Evolutionary conservation across 2,113 vertebrate species (phyloP).

Genomic region (Misgurnus mizolepis): DNA sequence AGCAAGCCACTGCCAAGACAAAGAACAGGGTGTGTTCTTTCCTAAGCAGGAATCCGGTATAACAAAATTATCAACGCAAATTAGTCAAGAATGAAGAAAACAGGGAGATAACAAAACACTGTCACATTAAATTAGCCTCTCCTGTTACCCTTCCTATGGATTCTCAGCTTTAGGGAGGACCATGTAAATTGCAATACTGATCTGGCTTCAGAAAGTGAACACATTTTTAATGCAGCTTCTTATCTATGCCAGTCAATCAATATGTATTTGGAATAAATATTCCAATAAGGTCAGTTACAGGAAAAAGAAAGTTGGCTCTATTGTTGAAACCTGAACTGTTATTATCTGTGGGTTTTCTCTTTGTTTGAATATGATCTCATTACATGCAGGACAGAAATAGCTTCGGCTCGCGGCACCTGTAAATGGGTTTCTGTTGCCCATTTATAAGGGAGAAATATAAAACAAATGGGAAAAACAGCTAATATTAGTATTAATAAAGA

Average conservation of each 20-base stretch:
- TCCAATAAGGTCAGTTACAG: neutral
- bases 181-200: neutral
- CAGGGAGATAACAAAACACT: neutral
- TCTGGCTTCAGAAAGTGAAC: no score
- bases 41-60: slow-evolving; percentile 17
- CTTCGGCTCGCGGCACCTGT: no score
- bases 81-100: neutral
- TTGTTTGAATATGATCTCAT: slow-evolving; percentile 19
- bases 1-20: neutral
- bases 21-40: slow-evolving; percentile 54
- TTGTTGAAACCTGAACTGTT: neutral
- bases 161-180: neutral
- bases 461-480: no score
- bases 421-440: no score
- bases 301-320: neutral
- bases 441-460: no score
- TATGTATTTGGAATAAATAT: neutral
- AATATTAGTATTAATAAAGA: neutral
- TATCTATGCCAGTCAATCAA: neutral
- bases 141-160: neutral
- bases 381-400: neutral
- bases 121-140: neutral
- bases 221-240: no score
- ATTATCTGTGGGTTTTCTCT: neutral
- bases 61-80: neutral